Evolutionary conservation across 2,113 vertebrate genomes (phyloP).

Genomic region (Sebastes schlegelii): DNA sequence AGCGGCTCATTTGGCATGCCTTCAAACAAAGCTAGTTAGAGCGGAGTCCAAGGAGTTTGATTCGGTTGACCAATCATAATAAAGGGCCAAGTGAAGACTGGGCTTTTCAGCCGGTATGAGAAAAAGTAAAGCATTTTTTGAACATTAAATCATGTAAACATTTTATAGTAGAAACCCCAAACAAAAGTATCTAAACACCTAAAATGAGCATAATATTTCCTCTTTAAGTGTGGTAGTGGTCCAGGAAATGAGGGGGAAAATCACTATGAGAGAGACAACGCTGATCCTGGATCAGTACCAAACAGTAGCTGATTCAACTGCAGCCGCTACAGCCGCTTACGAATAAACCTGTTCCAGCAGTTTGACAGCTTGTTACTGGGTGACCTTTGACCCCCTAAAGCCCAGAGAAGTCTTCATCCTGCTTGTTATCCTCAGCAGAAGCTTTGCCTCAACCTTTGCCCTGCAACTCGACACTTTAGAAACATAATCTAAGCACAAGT

Average conservation of each 20-base stretch:
- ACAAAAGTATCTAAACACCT: too few relatives aligned
- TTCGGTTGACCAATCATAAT: too few relatives aligned
- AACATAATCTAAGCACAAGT: background rate
- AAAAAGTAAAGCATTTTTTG: too few relatives aligned
- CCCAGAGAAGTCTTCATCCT: constrained; percentile 26
- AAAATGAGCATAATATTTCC: too few relatives aligned
- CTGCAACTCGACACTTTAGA: background rate
- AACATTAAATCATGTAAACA: too few relatives aligned
- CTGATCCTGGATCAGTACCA: constrained; percentile 24
- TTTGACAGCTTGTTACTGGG: constrained; percentile 39
- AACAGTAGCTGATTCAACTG: background rate
- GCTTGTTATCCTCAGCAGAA: constrained; percentile 11
- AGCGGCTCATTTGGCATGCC: too few relatives aligned
- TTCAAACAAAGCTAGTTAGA: too few relatives aligned
- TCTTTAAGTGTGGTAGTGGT: background rate
- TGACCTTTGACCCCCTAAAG: constrained; percentile 42
- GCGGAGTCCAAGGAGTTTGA: too few relatives aligned
- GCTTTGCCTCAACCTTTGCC: constrained; percentile 6
- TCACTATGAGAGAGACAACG: background rate
- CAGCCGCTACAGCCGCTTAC: background rate
- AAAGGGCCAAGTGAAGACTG: too few relatives aligned
- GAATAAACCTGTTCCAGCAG: constrained; percentile 11
- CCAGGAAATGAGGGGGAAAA: background rate
- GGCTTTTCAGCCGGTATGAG: too few relatives aligned
- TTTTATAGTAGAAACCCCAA: too few relatives aligned